Conservation (phyloP, 1,140 invertebrate species). For the Cyclina sinensis region DNA sequence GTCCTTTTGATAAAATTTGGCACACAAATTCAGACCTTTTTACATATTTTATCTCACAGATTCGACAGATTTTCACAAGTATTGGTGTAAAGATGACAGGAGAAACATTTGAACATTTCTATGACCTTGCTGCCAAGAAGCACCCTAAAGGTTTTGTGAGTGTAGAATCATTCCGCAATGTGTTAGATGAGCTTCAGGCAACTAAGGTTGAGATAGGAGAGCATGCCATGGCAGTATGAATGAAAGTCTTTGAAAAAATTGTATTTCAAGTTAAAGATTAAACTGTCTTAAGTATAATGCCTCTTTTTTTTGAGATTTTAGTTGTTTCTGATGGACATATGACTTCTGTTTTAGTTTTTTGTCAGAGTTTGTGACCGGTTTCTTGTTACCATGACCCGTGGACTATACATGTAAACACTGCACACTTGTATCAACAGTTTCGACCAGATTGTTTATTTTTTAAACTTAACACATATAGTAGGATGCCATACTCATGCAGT, state of each 20-base stretch:
- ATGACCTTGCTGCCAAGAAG: slow-evolving; percentile 76
- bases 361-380: too few species aligned
- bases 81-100: slow-evolving; percentile 83
- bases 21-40: too few species aligned
- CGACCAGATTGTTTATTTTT: too few species aligned
- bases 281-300: not conserved
- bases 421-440: too few species aligned
- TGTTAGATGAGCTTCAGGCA: slow-evolving; percentile 81
- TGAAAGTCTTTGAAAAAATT: not conserved
- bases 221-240: slow-evolving; percentile 77
- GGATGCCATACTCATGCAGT: too few species aligned
- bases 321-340: too few species aligned
- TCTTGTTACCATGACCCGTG: too few species aligned
- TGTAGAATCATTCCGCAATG: slow-evolving; percentile 84
- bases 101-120: slow-evolving; percentile 81
- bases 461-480: too few species aligned
- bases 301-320: too few species aligned
- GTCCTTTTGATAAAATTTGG: too few species aligned
- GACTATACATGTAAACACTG: too few species aligned
- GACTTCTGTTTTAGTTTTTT: too few species aligned
- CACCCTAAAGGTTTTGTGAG: slow-evolving; percentile 84
- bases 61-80: slow-evolving; percentile 81
- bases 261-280: not conserved
- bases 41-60: slow-evolving; percentile 73
- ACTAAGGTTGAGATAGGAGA: slow-evolving; percentile 70